phyloP scores from a whole-genome alignment of 2,888 invertebrate species.

The Leptinotarsa tumamoca region DNA sequence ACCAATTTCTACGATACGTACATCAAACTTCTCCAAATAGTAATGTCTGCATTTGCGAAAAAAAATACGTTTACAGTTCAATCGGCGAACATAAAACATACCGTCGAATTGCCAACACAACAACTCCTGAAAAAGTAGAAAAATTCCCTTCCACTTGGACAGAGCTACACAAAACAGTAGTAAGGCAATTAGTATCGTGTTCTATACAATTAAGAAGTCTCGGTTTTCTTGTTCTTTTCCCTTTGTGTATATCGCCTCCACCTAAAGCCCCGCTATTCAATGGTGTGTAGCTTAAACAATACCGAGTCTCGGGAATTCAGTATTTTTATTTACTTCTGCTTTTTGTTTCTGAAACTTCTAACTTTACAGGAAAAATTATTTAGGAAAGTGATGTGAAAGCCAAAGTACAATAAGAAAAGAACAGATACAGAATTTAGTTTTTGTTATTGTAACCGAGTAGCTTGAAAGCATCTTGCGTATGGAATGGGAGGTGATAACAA shows the following conservation, averaged over 20 bases:
- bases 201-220: constrained; percentile 65
- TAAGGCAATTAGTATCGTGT: constrained; percentile 67
- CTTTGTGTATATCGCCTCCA: constrained; percentile 33
- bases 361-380: constrained; percentile 17
- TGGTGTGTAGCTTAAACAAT: constrained; percentile 22
- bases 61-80: neutral
- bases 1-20: too few relatives aligned
- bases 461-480: neutral
- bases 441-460: neutral
- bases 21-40: too few relatives aligned
- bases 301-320: constrained; percentile 22
- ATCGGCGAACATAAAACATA: neutral
- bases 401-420: neutral
- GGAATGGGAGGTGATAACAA: too few relatives aligned
- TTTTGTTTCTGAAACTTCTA: constrained; percentile 12
- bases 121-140: constrained; percentile 28
- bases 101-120: constrained; percentile 27
- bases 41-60: neutral
- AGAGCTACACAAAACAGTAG: constrained; percentile 63
- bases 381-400: constrained; percentile 12
- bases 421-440: neutral
- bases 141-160: constrained; percentile 62
- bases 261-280: constrained; percentile 34
- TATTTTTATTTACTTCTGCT: constrained; percentile 15
- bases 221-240: constrained; percentile 55